Percentiles rank a stretch among this genome's conserved stretches.
Conservation (phyloP, 2,888 invertebrate genomes). For the Drymonia ruficornis region DNA sequence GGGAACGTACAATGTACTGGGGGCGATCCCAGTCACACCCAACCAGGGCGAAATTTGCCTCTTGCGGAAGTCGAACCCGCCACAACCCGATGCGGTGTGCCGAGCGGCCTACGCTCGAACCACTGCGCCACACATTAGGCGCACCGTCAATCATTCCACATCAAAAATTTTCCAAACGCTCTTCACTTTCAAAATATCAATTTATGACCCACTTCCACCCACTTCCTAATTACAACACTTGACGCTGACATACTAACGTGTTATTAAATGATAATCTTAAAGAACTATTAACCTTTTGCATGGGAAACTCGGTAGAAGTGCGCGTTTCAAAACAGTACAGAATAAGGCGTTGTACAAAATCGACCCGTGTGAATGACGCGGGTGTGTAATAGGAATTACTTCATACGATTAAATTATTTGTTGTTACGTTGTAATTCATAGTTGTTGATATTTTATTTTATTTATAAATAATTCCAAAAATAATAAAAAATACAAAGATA, state of each 20-base stretch:
- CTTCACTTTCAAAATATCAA: too few species aligned
- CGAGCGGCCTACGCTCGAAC: too few species aligned
- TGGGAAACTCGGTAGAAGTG: slow-evolving; percentile 54
- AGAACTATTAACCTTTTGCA: slow-evolving; percentile 71
- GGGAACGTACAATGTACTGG: too few species aligned
- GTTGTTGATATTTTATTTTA: neutral
- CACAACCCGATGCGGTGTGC: too few species aligned
- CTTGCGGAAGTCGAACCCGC: too few species aligned
- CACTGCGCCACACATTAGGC: too few species aligned
- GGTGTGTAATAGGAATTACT: slow-evolving; percentile 28
- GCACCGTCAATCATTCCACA: too few species aligned
- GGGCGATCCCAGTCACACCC: too few species aligned
- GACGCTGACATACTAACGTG: slow-evolving; percentile 44
- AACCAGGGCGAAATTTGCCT: too few species aligned
- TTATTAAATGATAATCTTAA: slow-evolving; percentile 54
- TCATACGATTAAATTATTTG: slow-evolving; percentile 15
- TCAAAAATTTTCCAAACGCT: too few species aligned
- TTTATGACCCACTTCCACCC: slow-evolving; percentile 18
- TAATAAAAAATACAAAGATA: too few species aligned
- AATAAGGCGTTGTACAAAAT: slow-evolving; percentile 32
- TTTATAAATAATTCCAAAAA: too few species aligned
- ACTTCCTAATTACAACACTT: slow-evolving; percentile 45
- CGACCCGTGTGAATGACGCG: slow-evolving; percentile 43
- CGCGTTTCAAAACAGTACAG: slow-evolving; percentile 54
- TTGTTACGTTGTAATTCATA: neutral